These are phyloP conservation scores for Aspidiotus rigidus DNA, from an alignment of 2,888 invertebrate species.

Conservation along the genomic window DNA sequence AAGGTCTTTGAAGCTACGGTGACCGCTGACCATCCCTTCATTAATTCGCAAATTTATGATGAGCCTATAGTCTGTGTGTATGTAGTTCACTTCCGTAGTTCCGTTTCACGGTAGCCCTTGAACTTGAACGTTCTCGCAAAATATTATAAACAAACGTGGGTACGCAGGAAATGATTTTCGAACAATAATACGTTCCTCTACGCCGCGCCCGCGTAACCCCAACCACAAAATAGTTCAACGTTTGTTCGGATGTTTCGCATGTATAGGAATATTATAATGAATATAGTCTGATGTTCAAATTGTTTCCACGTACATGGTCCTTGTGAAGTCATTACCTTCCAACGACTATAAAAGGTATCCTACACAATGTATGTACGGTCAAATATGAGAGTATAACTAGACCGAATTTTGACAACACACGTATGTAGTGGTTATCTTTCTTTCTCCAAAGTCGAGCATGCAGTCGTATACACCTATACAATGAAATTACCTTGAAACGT, in stretches of 20 bases:
- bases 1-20: too few relatives aligned
- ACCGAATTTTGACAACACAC: conserved; percentile 4
- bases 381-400: background rate
- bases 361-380: background rate
- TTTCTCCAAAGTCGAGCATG: conserved; percentile 3
- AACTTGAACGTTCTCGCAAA: too few relatives aligned
- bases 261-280: too few relatives aligned
- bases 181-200: too few relatives aligned
- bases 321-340: conserved; percentile 9
- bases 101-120: too few relatives aligned
- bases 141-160: too few relatives aligned
- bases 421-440: conserved; percentile 1
- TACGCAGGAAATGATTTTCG: too few relatives aligned
- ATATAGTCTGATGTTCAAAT: background rate
- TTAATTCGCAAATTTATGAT: too few relatives aligned
- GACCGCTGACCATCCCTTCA: too few relatives aligned
- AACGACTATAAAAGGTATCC: conserved; percentile 11
- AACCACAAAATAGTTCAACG: background rate
- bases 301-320: background rate
- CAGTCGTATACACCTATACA: background rate
- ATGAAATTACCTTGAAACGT: conserved; percentile 3
- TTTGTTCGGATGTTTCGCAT: background rate
- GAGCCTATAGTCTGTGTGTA: too few relatives aligned
- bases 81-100: too few relatives aligned
- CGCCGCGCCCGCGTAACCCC: background rate